Conservation (phyloP, 2,888 invertebrate species). For the Synergus japonicus region DNA sequence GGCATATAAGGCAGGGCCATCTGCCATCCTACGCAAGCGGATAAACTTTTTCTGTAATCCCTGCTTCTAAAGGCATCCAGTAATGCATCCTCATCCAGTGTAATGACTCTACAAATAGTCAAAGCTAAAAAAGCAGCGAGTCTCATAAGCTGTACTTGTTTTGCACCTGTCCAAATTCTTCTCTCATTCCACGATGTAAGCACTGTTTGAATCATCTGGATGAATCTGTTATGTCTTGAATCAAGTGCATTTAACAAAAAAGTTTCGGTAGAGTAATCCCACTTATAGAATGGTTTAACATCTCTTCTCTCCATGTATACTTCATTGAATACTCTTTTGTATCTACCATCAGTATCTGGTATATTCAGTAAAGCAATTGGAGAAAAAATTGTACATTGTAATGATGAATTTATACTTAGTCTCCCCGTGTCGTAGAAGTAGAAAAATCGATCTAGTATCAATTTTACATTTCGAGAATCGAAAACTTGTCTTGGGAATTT, state of each 20-base stretch:
- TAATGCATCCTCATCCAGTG: neutral
- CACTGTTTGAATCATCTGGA: neutral
- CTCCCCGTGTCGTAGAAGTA: neutral
- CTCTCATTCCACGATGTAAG: neutral
- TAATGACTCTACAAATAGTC: neutral
- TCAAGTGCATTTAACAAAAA: neutral
- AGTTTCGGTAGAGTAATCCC: neutral
- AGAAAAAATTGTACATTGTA: neutral
- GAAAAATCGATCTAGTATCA: neutral
- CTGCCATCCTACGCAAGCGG: neutral
- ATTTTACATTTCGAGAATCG: neutral
- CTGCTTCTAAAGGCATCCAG: neutral
- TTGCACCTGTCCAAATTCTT: neutral
- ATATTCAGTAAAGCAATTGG: neutral
- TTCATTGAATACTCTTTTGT: neutral
- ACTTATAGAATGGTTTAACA: neutral
- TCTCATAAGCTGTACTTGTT: neutral
- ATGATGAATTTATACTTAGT: neutral
- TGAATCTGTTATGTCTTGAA: neutral
- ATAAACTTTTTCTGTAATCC: neutral
- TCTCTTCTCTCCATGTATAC: neutral
- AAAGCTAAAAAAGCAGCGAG: too few species aligned
- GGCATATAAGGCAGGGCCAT: neutral
- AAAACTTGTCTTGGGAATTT: slow-evolving; percentile 1
- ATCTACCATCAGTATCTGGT: neutral